Percentiles rank a stretch among this genome's conserved stretches.
Conservation (phyloP, 2,888 invertebrate genomes). For the Drosophila affinis region DNA sequence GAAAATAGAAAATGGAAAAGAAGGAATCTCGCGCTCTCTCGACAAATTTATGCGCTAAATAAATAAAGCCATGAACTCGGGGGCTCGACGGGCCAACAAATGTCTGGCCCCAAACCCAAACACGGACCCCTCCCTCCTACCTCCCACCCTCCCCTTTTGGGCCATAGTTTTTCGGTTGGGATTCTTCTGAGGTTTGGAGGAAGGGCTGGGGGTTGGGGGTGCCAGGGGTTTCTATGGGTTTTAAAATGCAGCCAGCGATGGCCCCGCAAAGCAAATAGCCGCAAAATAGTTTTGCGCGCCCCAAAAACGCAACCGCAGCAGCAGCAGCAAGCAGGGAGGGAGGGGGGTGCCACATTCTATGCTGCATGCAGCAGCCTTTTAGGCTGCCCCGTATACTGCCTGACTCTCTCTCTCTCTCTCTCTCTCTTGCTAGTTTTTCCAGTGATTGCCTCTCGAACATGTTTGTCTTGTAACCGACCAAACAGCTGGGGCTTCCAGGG, state of each 20-base stretch:
- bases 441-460: slow-evolving; percentile 35
- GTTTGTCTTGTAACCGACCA: slow-evolving; percentile 32
- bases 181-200: neutral
- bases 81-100: slow-evolving; percentile 56
- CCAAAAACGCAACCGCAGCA: slow-evolving; percentile 39
- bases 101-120: slow-evolving; percentile 37
- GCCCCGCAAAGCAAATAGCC: slow-evolving; percentile 53
- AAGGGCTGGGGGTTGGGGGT: neutral
- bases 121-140: neutral
- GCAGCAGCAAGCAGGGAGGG: neutral
- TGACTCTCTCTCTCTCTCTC: neutral
- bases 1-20: slow-evolving; percentile 18
- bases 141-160: neutral
- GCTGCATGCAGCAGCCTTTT: neutral
- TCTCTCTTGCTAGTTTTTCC: slow-evolving; percentile 22
- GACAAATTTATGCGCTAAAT: slow-evolving; percentile 76
- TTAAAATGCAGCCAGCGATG: slow-evolving; percentile 39
- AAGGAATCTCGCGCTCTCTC: slow-evolving; percentile 47
- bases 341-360: slow-evolving; percentile 11
- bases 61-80: slow-evolving; percentile 74
- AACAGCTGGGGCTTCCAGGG: neutral
- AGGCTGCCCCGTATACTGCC: slow-evolving; percentile 10
- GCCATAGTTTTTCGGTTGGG: slow-evolving; percentile 4
- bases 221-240: slow-evolving; percentile 19
- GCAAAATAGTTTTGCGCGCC: slow-evolving; percentile 55